These are phyloP conservation scores for Antigone vipio DNA, from an alignment of 2,113 vertebrate species.

Conservation along the genomic window DNA sequence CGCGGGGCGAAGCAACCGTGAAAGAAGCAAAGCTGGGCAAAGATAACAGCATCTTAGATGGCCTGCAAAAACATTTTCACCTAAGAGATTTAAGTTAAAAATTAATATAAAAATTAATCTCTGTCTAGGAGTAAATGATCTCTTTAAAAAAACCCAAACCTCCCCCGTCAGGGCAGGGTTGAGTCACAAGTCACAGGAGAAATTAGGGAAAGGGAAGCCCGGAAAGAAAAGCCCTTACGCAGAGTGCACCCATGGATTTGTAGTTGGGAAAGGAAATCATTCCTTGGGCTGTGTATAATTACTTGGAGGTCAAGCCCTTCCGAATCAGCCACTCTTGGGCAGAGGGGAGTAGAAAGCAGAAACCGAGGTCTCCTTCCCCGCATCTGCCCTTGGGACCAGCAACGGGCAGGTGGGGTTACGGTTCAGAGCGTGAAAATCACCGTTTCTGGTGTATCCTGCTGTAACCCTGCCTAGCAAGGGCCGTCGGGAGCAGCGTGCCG, in stretches of 20 bases:
- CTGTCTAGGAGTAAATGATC: constrained; percentile 6
- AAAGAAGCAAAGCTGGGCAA: neutral
- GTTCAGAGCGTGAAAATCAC: neutral
- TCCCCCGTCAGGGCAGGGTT: neutral
- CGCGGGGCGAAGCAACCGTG: neutral
- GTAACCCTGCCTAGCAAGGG: no score
- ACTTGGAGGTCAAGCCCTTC: neutral
- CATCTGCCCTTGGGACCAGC: neutral
- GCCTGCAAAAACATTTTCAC: neutral
- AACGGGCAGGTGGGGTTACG: neutral
- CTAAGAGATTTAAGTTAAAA: constrained; percentile 29
- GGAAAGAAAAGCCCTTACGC: neutral
- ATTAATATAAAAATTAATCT: constrained; percentile 48
- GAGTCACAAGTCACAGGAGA: neutral
- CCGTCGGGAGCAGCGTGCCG: rapidly evolving
- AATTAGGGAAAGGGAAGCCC: neutral
- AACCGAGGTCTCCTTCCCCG: neutral
- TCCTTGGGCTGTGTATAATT: neutral
- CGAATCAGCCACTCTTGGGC: neutral
- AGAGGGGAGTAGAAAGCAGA: neutral
- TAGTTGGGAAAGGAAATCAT: neutral
- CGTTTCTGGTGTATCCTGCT: neutral
- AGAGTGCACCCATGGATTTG: neutral
- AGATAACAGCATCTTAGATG: constrained; percentile 2
- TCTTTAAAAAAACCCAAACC: neutral